Evolutionary conservation across 2,113 vertebrate species (phyloP), one percentile per base, ranked within the genome.

Genomic region (Lota lota): DNA sequence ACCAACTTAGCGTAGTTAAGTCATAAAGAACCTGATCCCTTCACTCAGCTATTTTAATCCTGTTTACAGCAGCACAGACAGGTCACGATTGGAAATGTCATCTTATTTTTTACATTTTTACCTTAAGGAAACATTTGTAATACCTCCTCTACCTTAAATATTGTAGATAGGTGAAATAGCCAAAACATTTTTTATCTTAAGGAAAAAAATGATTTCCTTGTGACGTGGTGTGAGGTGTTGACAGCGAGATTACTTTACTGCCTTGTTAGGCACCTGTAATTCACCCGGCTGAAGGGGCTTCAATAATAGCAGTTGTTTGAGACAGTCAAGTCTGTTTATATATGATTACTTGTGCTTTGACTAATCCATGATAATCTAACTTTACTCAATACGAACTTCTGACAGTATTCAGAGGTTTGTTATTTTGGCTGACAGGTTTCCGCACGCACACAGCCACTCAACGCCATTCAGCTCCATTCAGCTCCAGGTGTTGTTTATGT

Each of bases 1-100:
- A 68, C 73, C 79, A 74, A 75, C 59, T 61, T 22, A 78, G 77
- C 66, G 70, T 58, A 2, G n/a, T 76, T 74, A 80, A 78, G 72
- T 78, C 82, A 80, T 76, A 71, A 81, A 67, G 74, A 79, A 78
- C 61, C 75, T 18, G 64, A 77, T 75, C 76, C 69, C 50, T 68
- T 70, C 70, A 87, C 74, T 79, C 65, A 58, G 67, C 82, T 77
- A 81, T 87, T 89, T 85, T 78, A 73, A 82, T 83, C 78, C 67
- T 77, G 73, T 85, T 84, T 79, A 78, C 77, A 33, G 53, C 53
- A 12, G 19, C 1, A 57, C 2, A 36, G 58, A 36, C 69, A 74
- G 19, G 71, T 69, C 16, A 18, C 40, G 10, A 10, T 12, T 1
- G 40, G 8, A 47, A 8, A 47, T 47, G 2, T 14, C 6, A 12